phyloP scores from a whole-genome alignment of 2,113 vertebrate species.

The Vanacampus margaritifer region DNA sequence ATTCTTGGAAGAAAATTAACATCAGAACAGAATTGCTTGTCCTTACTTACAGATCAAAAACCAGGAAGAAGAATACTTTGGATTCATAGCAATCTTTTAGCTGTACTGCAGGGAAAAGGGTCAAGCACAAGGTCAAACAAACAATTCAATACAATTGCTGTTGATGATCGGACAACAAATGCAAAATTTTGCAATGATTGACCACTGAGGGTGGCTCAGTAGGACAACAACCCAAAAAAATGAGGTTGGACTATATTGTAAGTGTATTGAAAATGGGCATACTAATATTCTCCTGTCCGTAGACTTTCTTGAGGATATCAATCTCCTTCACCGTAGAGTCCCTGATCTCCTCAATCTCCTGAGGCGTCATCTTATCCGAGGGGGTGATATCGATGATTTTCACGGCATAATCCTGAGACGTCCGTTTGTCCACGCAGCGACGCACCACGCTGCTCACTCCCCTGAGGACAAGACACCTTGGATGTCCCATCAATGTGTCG shows the following conservation, averaged over 20 bases:
- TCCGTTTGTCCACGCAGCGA: conserved; percentile 85
- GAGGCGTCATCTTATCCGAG: conserved; percentile 80
- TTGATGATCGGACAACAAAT: not conserved
- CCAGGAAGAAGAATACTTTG: conserved; percentile 92
- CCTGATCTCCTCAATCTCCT: conserved; percentile 84
- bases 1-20: not conserved
- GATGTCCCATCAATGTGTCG: not conserved
- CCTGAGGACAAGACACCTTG: conserved; percentile 59
- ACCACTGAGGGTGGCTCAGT: not conserved
- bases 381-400: conserved; percentile 96
- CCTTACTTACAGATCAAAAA: conserved; percentile 94
- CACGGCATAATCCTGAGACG: conserved; percentile 83
- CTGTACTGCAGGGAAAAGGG: conserved; percentile 79
- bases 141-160: not conserved
- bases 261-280: conserved; percentile 56
- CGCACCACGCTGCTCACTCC: conserved; percentile 95
- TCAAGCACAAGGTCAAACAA: conserved; percentile 8
- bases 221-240: conserved; percentile 4
- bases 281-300: conserved; percentile 88
- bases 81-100: conserved; percentile 94
- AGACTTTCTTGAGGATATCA: conserved; percentile 90
- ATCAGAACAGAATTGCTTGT: not conserved
- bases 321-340: conserved; percentile 90
- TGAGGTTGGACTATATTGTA: not conserved
- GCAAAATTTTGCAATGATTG: not conserved